These are phyloP conservation scores for Rhabdomys pumilio DNA, from an alignment of 2,797 vertebrate genomes.

Conservation along the genomic window DNA sequence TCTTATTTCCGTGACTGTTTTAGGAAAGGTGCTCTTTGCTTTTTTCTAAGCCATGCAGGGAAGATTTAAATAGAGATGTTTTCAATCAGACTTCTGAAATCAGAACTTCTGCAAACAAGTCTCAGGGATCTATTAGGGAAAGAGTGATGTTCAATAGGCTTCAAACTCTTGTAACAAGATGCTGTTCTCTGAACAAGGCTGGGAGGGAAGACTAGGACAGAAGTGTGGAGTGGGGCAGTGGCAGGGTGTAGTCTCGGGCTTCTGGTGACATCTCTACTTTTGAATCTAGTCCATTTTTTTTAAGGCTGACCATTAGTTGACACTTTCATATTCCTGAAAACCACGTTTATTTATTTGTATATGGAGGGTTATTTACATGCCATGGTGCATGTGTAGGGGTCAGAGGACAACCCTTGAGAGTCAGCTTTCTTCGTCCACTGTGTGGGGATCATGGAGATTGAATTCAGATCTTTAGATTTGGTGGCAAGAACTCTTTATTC, in stretches of 20 bases:
- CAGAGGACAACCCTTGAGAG: not conserved
- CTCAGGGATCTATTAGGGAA: not conserved
- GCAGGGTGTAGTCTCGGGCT: not conserved
- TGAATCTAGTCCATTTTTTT: not conserved
- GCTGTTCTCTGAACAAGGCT: not conserved
- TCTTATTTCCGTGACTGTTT: constrained; percentile 16
- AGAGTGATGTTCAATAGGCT: not conserved
- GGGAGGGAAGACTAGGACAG: not conserved
- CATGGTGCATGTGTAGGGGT: not conserved
- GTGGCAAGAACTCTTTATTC: not conserved
- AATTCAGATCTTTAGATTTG: not conserved
- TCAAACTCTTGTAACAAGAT: not conserved
- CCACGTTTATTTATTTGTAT: not conserved
- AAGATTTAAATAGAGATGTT: constrained; percentile 9
- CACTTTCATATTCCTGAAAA: not conserved
- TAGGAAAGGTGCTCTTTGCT: not conserved
- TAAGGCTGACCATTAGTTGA: not conserved
- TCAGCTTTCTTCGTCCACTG: not conserved
- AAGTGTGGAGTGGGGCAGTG: not conserved
- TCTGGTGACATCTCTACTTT: not conserved
- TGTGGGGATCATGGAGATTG: not conserved
- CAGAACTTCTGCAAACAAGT: not conserved
- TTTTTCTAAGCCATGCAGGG: not conserved
- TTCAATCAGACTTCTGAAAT: not conserved
- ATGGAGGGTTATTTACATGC: too few species aligned